Base-by-base conservation (phyloP, 2,797 vertebrate genomes). In the Pteropus rufus region DNA sequence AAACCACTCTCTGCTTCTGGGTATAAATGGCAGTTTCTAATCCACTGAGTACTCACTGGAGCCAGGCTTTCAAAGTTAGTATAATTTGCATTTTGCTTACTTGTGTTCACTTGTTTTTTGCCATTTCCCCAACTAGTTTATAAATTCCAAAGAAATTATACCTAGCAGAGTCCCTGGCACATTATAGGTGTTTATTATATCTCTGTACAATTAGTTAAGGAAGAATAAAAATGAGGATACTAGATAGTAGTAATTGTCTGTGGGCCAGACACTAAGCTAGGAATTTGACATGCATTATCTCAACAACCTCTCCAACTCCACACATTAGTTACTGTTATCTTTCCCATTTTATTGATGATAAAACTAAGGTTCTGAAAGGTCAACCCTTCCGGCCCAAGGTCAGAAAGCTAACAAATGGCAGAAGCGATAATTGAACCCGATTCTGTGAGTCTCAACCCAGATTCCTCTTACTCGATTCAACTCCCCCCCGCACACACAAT, bases 301-400 rank as follows among this genome's bases (percentile, higher is more conserved):
- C 72, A 64, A 52, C 8, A 31, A 89, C 34, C 15, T 4, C 29
- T 92, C 49, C 2, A 49, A 56, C 10, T 60, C 41, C 54, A 46
- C 31, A 77, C 24, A 31, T 70, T 52, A 58, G 73, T 85, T 76
- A 26, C 29, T 85, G 29, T 70, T 83, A 82, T 89, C 95, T 89
- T 2, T 24, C 60, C 83, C 82, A 95, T 73, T 96, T 94, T 93
- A 96, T 12, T 73, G 91, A 97, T 89, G 85, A 87, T 91, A 94
- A 93, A 94, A 97, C 93, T 91, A 91, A 95, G 82, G 58, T 84
- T 95, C 89, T 86, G 24, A 81, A 94, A 94, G 85, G 75, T 79
- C 88, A 94, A 81, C 16, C 24, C 73, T 95, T 87, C 49, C 49
- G 44, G 67, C 41, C 39, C 62, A 89, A 96, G 75, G 95, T 91